Conservation (phyloP, 2,888 invertebrate genomes). For the Oxystoma pomonae region DNA sequence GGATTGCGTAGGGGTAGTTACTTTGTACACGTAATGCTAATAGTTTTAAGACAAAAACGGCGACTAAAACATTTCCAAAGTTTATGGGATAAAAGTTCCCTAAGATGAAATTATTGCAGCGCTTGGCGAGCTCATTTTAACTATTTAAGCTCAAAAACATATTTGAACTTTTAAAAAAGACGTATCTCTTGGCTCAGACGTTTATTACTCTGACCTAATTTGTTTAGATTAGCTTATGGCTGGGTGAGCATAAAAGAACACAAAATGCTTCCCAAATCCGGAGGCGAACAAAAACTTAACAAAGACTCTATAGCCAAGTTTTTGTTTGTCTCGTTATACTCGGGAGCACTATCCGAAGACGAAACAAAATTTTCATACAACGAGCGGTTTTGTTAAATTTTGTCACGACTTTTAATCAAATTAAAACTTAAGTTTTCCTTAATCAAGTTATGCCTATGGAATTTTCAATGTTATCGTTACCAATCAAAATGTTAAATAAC, state of each 20-base stretch:
- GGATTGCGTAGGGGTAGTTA: too few species aligned
- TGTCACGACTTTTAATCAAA: neutral
- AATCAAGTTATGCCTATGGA: neutral
- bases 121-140: neutral
- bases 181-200: neutral
- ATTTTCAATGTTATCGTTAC: neutral
- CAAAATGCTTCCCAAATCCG: neutral
- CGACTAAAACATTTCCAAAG: neutral
- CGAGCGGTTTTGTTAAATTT: neutral
- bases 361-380: neutral
- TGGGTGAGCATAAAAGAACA: constrained; percentile 2
- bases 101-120: neutral
- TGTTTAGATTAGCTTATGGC: neutral
- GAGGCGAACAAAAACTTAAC: neutral
- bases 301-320: neutral
- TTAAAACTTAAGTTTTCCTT: neutral
- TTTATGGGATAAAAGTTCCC: neutral
- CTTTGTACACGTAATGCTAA: too few species aligned
- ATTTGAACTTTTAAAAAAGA: neutral
- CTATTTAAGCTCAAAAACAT: neutral
- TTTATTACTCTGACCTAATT: constrained; percentile 4
- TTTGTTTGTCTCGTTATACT: constrained; percentile 1
- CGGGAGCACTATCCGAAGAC: neutral
- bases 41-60: neutral
- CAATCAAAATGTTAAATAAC: too few species aligned